Conservation (phyloP, 2,888 invertebrate species). For the Argyresthia goedartella region DNA sequence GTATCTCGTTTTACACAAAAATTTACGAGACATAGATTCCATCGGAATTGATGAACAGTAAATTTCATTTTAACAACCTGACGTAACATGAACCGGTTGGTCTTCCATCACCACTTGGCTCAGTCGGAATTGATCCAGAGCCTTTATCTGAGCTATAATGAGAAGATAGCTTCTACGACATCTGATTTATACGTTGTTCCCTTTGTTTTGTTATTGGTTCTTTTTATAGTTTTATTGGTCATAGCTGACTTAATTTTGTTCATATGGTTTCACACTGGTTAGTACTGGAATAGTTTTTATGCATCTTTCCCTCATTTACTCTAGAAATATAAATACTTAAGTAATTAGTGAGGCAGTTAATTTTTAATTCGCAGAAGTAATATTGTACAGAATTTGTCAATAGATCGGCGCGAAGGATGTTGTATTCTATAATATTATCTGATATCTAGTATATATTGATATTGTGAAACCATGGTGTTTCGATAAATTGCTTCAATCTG, state of each 20-base stretch:
- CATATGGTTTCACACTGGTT: slow-evolving; percentile 23
- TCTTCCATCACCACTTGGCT: neutral
- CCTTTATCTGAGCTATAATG: slow-evolving; percentile 3
- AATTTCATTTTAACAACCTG: slow-evolving; percentile 49
- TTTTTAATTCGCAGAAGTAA: too few species aligned
- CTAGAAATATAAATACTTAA: too few species aligned
- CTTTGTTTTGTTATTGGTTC: slow-evolving; percentile 32
- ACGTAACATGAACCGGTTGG: slow-evolving; percentile 26
- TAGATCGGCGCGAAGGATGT: too few species aligned
- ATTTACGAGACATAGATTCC: slow-evolving; percentile 53
- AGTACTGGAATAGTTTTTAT: slow-evolving; percentile 8
- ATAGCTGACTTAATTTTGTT: slow-evolving; percentile 4
- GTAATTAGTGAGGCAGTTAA: too few species aligned
- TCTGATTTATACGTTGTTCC: slow-evolving; percentile 40
- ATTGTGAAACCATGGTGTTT: too few species aligned
- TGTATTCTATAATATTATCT: too few species aligned
- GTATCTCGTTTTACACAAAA: slow-evolving; percentile 55
- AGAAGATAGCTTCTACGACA: slow-evolving; percentile 31
- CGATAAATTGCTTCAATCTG: neutral
- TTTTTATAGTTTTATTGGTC: slow-evolving; percentile 22
- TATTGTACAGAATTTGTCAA: too few species aligned
- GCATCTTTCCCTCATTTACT: too few species aligned
- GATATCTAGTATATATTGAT: too few species aligned
- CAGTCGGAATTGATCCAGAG: slow-evolving; percentile 2
- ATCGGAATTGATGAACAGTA: slow-evolving; percentile 51